Evolutionary conservation across 1,140 invertebrate genomes (phyloP).

Genomic region (Zaprionus inermis): DNA sequence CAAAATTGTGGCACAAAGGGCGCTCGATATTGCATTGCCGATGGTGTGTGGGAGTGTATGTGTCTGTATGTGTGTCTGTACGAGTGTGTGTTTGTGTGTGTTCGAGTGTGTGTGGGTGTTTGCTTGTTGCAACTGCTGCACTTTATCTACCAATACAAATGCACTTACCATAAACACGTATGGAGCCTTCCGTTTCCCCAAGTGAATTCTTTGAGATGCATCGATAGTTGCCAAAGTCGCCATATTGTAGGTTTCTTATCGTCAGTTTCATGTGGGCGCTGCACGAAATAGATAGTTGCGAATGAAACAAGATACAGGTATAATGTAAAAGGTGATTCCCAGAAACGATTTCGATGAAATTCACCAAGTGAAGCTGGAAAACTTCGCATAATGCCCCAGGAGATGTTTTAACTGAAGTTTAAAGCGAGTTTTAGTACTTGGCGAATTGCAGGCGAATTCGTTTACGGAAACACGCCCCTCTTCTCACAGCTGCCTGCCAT

Average conservation of each 20-base stretch:
- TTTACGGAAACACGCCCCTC: slow-evolving; percentile 4
- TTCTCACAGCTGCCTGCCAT: slow-evolving; percentile 19
- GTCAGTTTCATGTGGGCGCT: slow-evolving; percentile 94
- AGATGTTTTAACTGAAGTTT: background rate
- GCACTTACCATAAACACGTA: slow-evolving; percentile 94
- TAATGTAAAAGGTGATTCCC: slow-evolving; percentile 11
- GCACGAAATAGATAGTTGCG: slow-evolving; percentile 54
- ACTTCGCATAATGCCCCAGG: too few species aligned
- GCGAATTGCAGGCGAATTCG: slow-evolving; percentile 4
- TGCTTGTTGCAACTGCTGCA: slow-evolving; percentile 73
- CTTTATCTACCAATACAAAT: slow-evolving; percentile 79
- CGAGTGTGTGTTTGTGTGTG: slow-evolving; percentile 40
- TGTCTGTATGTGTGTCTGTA: slow-evolving; percentile 24
- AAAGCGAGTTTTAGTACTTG: background rate
- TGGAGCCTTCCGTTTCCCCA: slow-evolving; percentile 96
- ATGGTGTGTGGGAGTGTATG: slow-evolving; percentile 15
- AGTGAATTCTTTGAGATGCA: slow-evolving; percentile 96
- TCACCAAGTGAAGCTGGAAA: too few species aligned
- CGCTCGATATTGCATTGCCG: slow-evolving; percentile 74
- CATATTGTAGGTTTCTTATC: slow-evolving; percentile 90
- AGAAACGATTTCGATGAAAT: background rate
- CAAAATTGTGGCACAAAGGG: slow-evolving; percentile 80
- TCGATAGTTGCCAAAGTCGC: slow-evolving; percentile 93
- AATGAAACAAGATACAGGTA: slow-evolving; percentile 13
- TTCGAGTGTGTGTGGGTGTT: slow-evolving; percentile 29